A percentile compares a stretch with the other conserved stretches of the same genome.
Evolutionary conservation across 2,113 vertebrate species (phyloP).

Genomic region (Amphiprion percula): DNA sequence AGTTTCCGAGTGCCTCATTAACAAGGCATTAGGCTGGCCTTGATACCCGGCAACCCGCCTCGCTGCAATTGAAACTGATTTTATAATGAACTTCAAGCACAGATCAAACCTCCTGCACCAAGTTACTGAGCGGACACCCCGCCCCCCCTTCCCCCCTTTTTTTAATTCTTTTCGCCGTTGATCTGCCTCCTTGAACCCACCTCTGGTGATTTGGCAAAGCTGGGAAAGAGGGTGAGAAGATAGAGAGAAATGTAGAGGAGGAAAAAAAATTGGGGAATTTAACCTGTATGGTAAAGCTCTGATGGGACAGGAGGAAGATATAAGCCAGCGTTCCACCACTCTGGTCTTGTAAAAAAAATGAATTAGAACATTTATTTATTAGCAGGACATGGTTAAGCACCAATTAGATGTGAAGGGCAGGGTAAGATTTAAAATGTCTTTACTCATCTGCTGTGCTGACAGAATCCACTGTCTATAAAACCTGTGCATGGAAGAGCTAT

Average conservation of each 20-base stretch:
- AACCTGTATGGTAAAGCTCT: constrained; percentile 36
- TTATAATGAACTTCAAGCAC: constrained; percentile 81
- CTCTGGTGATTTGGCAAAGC: constrained; percentile 29
- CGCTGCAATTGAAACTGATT: constrained; percentile 78
- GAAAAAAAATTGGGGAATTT: constrained; percentile 37
- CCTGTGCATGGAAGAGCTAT: constrained; percentile 25
- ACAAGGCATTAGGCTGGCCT: constrained; percentile 76
- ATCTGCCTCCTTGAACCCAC: constrained; percentile 29
- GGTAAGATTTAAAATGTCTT: constrained; percentile 63
- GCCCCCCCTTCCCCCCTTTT: background rate
- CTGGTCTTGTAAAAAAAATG: constrained; percentile 67
- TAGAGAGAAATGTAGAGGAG: constrained; percentile 1
- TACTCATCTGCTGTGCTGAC: constrained; percentile 50
- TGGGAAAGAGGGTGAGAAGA: background rate
- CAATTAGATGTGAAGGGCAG: constrained; percentile 71
- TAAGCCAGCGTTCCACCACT: constrained; percentile 31
- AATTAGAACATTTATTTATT: constrained; percentile 69
- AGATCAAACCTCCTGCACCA: constrained; percentile 74
- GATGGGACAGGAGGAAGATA: constrained; percentile 48
- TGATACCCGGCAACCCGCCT: constrained; percentile 68
- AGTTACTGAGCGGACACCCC: constrained; percentile 55
- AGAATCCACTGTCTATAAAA: constrained; percentile 63
- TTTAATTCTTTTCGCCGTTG: constrained; percentile 21
- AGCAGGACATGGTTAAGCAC: constrained; percentile 60
- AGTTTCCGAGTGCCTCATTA: constrained; percentile 78